Conservation (phyloP, 1,140 invertebrate species). For the Aethina tumida region DNA sequence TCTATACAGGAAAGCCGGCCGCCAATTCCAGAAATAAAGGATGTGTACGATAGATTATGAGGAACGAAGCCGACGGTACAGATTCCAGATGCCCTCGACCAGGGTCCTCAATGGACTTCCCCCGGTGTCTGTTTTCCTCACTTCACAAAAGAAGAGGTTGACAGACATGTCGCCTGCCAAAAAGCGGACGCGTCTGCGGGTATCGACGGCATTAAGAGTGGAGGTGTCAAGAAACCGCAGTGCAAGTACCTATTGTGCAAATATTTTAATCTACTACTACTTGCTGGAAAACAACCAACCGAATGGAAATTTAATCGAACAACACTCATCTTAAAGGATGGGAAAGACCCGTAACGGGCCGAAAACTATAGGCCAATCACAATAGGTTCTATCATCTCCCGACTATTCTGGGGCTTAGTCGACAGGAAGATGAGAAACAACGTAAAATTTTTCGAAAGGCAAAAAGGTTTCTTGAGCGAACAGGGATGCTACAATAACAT, state of each 20-base stretch:
- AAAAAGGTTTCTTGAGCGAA: slow-evolving; percentile 21
- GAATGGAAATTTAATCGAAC: slow-evolving; percentile 23
- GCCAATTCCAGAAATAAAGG: background rate
- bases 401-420: slow-evolving; percentile 6
- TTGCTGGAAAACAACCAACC: slow-evolving; percentile 10
- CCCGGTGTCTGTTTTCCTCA: too few relatives aligned
- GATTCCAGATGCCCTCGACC: background rate
- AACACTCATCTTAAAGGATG: slow-evolving; percentile 14
- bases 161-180: background rate
- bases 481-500: slow-evolving; percentile 17
- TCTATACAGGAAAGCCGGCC: background rate
- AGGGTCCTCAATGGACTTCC: too few relatives aligned
- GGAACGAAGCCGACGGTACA: background rate
- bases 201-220: slow-evolving; percentile 2
- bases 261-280: slow-evolving; percentile 8
- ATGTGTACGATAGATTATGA: slow-evolving; percentile 1
- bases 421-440: background rate
- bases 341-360: background rate
- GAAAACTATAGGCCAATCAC: slow-evolving; percentile 9
- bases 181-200: slow-evolving; percentile 7
- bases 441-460: slow-evolving; percentile 6
- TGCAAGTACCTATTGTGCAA: background rate
- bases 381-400: background rate
- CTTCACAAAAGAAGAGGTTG: background rate
- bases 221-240: background rate